Percentiles rank a stretch among this genome's conserved stretches.
Evolutionary conservation across 2,113 vertebrate species (phyloP).

Genomic region (Corythoichthys haematopterus): DNA sequence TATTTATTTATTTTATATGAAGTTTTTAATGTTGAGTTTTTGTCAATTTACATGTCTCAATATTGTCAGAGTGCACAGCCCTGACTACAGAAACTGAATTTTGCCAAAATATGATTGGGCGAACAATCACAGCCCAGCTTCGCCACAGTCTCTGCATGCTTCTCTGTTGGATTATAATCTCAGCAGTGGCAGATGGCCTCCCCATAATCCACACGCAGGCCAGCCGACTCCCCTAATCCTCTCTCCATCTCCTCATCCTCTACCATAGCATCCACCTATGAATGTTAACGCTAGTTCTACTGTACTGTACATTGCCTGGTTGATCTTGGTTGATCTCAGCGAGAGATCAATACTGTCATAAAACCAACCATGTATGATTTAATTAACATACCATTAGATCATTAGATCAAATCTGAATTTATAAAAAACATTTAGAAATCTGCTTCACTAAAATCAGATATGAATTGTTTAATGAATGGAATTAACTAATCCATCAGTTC

Average conservation of each 20-base stretch:
- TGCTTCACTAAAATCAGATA: background rate
- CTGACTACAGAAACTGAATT: background rate
- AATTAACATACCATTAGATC: background rate
- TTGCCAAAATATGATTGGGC: background rate
- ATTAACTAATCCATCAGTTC: constrained; percentile 6
- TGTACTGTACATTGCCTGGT: constrained; percentile 11
- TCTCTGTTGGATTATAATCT: constrained; percentile 60
- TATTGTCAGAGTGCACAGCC: background rate
- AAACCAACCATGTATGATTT: background rate
- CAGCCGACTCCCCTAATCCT: constrained; percentile 59
- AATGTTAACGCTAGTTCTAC: constrained; percentile 14
- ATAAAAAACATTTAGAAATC: background rate
- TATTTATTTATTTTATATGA: too few species aligned
- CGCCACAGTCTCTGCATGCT: constrained; percentile 37
- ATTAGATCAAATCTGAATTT: background rate
- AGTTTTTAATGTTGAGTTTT: background rate
- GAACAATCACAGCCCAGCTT: constrained; percentile 1
- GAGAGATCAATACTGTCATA: background rate
- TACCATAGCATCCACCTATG: constrained; percentile 15
- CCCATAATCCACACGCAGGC: constrained; percentile 52
- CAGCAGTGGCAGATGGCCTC: constrained; percentile 62
- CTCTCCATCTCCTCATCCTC: constrained; percentile 29
- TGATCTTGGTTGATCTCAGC: constrained; percentile 1
- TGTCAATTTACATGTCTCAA: background rate
- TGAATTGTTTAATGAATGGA: background rate